A percentile compares a stretch with the other conserved stretches of the same genome.
These are phyloP conservation scores for Latrodectus geometricus DNA, from an alignment of 1,140 invertebrate species.

Conservation along the genomic window DNA sequence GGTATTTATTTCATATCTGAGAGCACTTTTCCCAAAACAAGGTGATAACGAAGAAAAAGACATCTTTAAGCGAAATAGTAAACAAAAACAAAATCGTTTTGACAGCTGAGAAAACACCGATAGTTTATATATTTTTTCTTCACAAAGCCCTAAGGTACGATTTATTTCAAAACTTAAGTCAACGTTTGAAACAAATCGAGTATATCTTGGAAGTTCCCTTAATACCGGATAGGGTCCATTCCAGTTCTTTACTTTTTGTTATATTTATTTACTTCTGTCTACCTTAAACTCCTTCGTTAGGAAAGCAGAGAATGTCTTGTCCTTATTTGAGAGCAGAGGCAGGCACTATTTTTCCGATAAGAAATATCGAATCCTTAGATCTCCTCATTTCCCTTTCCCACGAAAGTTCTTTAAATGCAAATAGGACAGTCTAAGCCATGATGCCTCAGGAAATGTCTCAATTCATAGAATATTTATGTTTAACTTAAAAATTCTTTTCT, in stretches of 20 bases:
- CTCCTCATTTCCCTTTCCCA: constrained; percentile 47
- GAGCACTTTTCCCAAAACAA: not conserved
- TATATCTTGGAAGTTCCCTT: constrained; percentile 23
- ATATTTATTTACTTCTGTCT: constrained; percentile 1
- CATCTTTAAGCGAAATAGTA: not conserved
- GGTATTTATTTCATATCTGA: not conserved
- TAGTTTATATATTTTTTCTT: not conserved
- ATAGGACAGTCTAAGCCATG: constrained; percentile 34
- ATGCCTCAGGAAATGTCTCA: constrained; percentile 46
- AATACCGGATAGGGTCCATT: constrained; percentile 23
- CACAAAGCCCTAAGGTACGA: not conserved
- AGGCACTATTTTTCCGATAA: constrained; percentile 39
- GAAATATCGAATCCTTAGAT: constrained; percentile 4
- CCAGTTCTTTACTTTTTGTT: not conserved
- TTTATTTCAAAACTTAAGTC: constrained; percentile 44
- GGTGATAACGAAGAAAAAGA: constrained; percentile 1
- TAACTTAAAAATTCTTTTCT: constrained; percentile 4
- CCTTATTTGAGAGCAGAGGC: constrained; percentile 44
- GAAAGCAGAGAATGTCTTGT: constrained; percentile 1
- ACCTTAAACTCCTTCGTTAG: constrained; percentile 11
- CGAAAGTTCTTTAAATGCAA: constrained; percentile 57
- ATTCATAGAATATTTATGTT: constrained; percentile 46
- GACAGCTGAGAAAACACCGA: constrained; percentile 15
- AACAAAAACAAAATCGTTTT: constrained; percentile 9
- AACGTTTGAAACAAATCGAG: constrained; percentile 41